A percentile compares a stretch with the other conserved stretches of the same genome.
These are phyloP conservation scores for Ctena decussata DNA, from an alignment of 2,888 invertebrate species.

Conservation along the genomic window DNA sequence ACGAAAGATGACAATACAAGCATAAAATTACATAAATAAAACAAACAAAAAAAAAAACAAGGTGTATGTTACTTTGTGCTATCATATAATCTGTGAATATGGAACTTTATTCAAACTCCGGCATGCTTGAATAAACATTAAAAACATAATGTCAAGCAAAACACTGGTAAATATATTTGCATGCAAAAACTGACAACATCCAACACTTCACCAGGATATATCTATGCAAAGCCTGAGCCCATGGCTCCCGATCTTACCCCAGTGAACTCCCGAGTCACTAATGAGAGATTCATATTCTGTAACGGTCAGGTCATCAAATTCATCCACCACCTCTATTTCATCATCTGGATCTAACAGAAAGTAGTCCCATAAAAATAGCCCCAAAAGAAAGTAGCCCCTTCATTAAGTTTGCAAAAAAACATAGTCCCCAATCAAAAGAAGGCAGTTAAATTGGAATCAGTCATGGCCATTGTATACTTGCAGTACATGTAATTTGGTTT, in stretches of 20 bases:
- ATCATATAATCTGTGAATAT: no score
- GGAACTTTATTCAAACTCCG: no score
- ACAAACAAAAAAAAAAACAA: no score
- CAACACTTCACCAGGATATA: neutral
- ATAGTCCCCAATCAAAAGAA: neutral
- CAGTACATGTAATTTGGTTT: no score
- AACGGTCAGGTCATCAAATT: constrained; percentile 62
- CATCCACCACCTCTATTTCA: constrained; percentile 65
- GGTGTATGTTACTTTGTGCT: no score
- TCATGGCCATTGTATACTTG: no score
- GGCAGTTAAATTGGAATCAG: no score
- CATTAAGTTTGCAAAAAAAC: neutral
- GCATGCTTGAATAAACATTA: no score
- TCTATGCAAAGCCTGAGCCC: neutral
- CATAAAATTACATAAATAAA: no score
- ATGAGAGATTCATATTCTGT: constrained; percentile 56
- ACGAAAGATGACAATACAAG: no score
- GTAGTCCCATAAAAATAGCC: no score
- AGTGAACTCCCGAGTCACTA: constrained; percentile 44
- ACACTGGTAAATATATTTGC: neutral
- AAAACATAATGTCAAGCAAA: neutral
- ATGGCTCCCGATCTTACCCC: constrained; percentile 56
- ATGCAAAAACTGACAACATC: constrained; percentile 14
- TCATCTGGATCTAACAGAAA: constrained; percentile 33
- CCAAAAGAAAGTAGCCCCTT: neutral